Evolutionary conservation across 2,797 vertebrate species (phyloP).

Genomic region (Chloroceryle inda): DNA sequence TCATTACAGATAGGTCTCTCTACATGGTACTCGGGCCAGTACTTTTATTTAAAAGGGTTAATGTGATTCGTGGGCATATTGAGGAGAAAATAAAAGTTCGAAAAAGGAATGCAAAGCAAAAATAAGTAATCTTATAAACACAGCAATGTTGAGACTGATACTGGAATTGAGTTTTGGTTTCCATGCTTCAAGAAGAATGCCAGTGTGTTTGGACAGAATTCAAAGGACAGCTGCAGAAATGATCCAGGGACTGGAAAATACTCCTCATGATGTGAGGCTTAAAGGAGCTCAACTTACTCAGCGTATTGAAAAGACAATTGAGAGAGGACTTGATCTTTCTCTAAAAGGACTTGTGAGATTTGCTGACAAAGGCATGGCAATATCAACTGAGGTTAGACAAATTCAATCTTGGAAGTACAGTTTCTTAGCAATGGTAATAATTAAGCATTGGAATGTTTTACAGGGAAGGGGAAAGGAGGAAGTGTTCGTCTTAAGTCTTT

Average conservation of each 20-base stretch:
- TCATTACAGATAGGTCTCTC: not conserved
- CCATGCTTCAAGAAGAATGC: conserved; percentile 56
- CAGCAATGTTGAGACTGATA: conserved; percentile 23
- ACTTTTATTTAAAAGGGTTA: conserved; percentile 34
- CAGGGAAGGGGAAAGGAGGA: not conserved
- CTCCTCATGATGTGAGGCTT: conserved; percentile 66
- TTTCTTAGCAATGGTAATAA: not conserved
- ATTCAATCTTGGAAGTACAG: conserved; percentile 1
- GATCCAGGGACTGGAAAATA: conserved; percentile 71
- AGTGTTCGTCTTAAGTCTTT: not conserved
- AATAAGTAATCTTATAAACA: conserved; percentile 56
- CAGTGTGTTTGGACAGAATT: conserved; percentile 67
- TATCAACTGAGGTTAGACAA: conserved; percentile 41
- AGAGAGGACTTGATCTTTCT: conserved; percentile 51
- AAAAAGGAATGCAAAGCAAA: conserved; percentile 32
- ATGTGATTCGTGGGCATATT: not conserved
- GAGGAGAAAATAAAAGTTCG: not conserved
- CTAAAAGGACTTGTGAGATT: conserved; percentile 54
- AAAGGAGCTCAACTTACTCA: conserved; percentile 69
- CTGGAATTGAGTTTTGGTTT: conserved; percentile 57
- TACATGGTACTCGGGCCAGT: not conserved
- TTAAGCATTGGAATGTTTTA: not conserved
- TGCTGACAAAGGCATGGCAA: conserved; percentile 46
- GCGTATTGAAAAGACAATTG: conserved; percentile 65
- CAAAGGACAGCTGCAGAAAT: conserved; percentile 71